Evolutionary conservation across 2,888 invertebrate species (phyloP), one percentile per base, ranked within the genome.

Genomic region (Polydrusus pterygomalis): DNA sequence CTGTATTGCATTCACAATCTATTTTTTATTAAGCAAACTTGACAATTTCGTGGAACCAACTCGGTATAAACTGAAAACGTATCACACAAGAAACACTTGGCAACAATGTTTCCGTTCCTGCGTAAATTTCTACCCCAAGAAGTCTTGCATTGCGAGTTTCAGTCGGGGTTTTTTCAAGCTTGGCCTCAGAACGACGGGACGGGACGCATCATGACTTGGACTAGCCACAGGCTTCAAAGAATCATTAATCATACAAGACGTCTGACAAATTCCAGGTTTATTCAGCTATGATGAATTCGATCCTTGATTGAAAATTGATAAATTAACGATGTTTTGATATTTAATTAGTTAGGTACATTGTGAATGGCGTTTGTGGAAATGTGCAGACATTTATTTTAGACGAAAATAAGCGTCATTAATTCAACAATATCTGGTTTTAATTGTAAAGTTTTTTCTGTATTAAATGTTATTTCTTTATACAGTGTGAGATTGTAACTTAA

Each of bases 291-390:
- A 74, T 69, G 38, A 67, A 71, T 75, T 71, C 70, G 62, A 67
- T 13, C 62, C 40, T 49, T 62, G 71, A 71, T 67, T 70, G 71
- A 75, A 75, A 75, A 67, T 71, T 75, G 71, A 75, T 75, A 62
- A 68, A 71, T 71, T 70, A 64, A 47, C 63, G 18, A 30, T 13
- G 38, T 38, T 60, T 18, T 9, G 58, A 38, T 60, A 38, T 60
- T 60, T 34, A 60, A 60, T 38, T 60, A 60, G 58, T 38, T 60
- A n/a, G n/a, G n/a, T n/a, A 18, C 34, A 38, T 38, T 17, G n/a
- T 60, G 58, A 60, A 18, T 60, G 38, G 58, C 30, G 38, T 60
- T 30, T 38, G 38, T 17, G 25, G n/a, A 9, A 17, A 38, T 60
- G 17, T 18, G 34, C 5, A 38, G 58, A 40, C 38, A 15, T 56